Conservation (phyloP, 2,113 vertebrate species). For the Charadrius vociferus region DNA sequence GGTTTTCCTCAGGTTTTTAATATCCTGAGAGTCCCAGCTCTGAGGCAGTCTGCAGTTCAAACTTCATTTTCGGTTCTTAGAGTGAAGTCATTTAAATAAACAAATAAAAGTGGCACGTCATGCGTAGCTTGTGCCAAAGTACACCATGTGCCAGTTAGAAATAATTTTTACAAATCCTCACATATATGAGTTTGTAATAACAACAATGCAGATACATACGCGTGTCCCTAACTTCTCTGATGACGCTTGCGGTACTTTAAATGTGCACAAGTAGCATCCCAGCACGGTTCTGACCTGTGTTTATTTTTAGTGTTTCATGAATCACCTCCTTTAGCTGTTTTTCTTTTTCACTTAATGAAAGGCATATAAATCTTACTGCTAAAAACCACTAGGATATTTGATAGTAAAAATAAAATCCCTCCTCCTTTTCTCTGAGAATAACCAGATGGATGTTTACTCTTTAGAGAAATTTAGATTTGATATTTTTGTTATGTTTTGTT, state of each 20-base stretch:
- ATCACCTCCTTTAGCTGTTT: slow-evolving; percentile 51
- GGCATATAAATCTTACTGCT: slow-evolving; percentile 56
- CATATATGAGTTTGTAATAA: neutral
- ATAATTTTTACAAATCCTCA: slow-evolving; percentile 25
- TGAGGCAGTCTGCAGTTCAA: slow-evolving; percentile 30
- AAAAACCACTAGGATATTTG: slow-evolving; percentile 42
- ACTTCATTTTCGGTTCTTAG: slow-evolving; percentile 29
- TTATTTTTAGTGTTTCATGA: slow-evolving; percentile 39
- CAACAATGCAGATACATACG: neutral
- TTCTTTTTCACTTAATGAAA: slow-evolving; percentile 52
- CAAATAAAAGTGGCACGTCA: slow-evolving; percentile 52
- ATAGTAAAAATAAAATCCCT: slow-evolving; percentile 55
- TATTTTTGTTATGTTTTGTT: slow-evolving; percentile 74
- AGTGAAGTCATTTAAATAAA: slow-evolving; percentile 65
- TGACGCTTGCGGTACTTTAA: neutral
- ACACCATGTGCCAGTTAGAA: neutral
- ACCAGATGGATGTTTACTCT: slow-evolving; percentile 70
- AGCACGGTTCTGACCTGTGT: neutral
- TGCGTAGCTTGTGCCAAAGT: slow-evolving; percentile 13
- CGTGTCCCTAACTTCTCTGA: neutral
- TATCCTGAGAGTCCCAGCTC: slow-evolving; percentile 28
- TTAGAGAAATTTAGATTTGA: slow-evolving; percentile 69
- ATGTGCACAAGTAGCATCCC: neutral
- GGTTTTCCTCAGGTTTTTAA: slow-evolving; percentile 38
- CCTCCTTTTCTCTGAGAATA: neutral